These are phyloP conservation scores for Cuculus canorus DNA, from an alignment of 2,797 vertebrate genomes.

Conservation along the genomic window DNA sequence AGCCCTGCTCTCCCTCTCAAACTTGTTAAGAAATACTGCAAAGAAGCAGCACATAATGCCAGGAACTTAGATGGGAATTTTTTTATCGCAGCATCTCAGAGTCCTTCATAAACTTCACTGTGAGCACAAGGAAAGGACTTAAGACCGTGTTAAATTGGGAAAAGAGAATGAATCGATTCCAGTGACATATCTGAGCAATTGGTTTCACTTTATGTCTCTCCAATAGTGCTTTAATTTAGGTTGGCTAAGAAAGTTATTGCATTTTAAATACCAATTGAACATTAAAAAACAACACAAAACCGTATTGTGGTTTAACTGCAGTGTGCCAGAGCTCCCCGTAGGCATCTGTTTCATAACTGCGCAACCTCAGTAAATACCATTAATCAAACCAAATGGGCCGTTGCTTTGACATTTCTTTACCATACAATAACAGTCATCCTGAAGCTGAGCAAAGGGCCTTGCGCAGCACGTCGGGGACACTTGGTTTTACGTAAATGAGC, in stretches of 20 bases:
- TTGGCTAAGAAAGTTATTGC: conserved; percentile 68
- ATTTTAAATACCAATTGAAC: conserved; percentile 70
- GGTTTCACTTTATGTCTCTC: conserved; percentile 54
- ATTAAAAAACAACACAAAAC: conserved; percentile 66
- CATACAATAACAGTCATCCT: neutral
- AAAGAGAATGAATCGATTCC: conserved; percentile 33
- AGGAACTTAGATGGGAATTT: neutral
- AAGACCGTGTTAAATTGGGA: neutral
- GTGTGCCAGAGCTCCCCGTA: conserved; percentile 43
- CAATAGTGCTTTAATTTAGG: conserved; percentile 59
- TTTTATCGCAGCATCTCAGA: neutral
- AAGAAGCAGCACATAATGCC: conserved; percentile 36
- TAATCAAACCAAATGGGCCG: conserved; percentile 59
- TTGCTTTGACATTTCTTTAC: conserved; percentile 48
- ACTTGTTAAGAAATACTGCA: conserved; percentile 29
- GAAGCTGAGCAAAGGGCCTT: neutral
- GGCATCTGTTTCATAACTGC: conserved; percentile 66
- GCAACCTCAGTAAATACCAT: conserved; percentile 57
- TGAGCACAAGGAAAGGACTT: neutral
- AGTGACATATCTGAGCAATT: conserved; percentile 47
- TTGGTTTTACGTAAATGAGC: neutral
- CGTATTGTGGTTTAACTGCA: conserved; percentile 69
- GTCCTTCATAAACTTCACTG: neutral
- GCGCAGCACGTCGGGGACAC: neutral
- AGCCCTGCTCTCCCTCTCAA: conserved; percentile 44